A percentile compares a stretch with the other conserved stretches of the same genome.
Conservation (phyloP, 2,888 invertebrate genomes). For the Latrodectus hesperus region DNA sequence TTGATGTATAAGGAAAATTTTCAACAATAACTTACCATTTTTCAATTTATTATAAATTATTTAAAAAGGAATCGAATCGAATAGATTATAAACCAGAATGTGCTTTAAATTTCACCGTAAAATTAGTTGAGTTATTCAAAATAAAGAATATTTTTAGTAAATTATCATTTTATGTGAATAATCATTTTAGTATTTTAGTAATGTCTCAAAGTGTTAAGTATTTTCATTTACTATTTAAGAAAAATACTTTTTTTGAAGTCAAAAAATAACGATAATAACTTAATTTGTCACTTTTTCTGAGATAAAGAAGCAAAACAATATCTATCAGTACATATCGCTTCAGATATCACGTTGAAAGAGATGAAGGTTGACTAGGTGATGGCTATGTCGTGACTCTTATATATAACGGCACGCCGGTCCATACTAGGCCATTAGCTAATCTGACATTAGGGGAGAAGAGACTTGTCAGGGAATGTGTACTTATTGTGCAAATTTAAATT, state of each 20-base stretch:
- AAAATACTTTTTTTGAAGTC: constrained; percentile 3
- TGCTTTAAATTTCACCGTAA: no score
- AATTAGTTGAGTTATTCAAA: no score
- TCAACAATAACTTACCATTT: no score
- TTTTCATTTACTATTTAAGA: not conserved
- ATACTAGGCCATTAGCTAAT: constrained; percentile 39
- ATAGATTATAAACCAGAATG: no score
- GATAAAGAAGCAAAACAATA: not conserved
- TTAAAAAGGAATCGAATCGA: no score
- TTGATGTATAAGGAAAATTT: no score
- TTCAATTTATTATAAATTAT: no score
- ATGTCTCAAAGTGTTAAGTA: no score
- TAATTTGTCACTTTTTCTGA: not conserved
- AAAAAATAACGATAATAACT: not conserved
- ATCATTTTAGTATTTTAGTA: no score
- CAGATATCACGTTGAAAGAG: constrained; percentile 21
- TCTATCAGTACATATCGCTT: constrained; percentile 29
- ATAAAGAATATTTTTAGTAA: no score
- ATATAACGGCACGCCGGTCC: constrained; percentile 30
- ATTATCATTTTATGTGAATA: no score
- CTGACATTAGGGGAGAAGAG: constrained; percentile 37
- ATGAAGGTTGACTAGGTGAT: constrained; percentile 50
- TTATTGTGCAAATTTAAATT: constrained; percentile 20
- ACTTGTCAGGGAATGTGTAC: constrained; percentile 24
- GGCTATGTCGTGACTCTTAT: constrained; percentile 49